Evolutionary conservation across 2,888 invertebrate species (phyloP).

Genomic region (Hydrotaea diabolus): DNA sequence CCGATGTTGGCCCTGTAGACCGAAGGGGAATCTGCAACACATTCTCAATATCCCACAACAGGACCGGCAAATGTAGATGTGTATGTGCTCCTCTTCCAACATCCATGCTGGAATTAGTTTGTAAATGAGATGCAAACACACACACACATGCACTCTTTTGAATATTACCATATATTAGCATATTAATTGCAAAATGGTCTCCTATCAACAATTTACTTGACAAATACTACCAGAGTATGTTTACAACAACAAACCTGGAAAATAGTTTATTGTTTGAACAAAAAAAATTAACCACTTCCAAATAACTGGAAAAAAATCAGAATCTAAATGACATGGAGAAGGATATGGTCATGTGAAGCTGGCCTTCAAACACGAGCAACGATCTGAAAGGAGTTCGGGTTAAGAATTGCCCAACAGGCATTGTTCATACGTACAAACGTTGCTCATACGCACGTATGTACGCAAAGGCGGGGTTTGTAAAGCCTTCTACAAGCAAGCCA

Average conservation of each 20-base stretch:
- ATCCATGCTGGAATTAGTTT: slow-evolving; percentile 6
- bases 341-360: too few species aligned
- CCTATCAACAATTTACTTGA: slow-evolving; percentile 22
- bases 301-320: background rate
- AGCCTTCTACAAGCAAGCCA: too few species aligned
- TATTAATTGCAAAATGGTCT: slow-evolving; percentile 34
- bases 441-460: too few species aligned
- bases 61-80: background rate
- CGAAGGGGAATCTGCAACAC: slow-evolving; percentile 5
- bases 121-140: background rate
- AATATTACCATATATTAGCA: slow-evolving; percentile 33
- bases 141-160: slow-evolving; percentile 1
- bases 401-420: too few species aligned
- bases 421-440: too few species aligned
- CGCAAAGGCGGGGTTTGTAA: too few species aligned
- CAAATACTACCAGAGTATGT: background rate
- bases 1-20: background rate
- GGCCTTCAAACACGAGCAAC: too few species aligned
- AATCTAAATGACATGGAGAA: background rate
- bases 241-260: background rate
- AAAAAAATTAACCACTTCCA: background rate
- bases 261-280: slow-evolving; percentile 6
- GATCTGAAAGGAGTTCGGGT: too few species aligned
- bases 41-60: background rate
- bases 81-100: background rate